Conservation (phyloP, 2,797 vertebrate genomes). For the Mormyrus hasselquistii region DNA sequence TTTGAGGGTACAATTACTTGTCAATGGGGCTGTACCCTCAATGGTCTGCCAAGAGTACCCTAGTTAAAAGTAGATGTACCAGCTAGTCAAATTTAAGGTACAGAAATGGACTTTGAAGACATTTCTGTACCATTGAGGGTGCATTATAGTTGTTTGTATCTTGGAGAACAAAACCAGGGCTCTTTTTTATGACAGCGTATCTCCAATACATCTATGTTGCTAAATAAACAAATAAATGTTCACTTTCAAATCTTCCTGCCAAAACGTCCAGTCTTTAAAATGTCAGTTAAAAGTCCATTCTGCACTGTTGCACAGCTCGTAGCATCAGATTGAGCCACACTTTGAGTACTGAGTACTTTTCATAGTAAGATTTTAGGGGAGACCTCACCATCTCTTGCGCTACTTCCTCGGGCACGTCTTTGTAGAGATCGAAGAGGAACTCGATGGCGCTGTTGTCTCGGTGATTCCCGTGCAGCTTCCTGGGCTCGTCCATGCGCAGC, state of each 20-base stretch:
- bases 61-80: not conserved
- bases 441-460: constrained; percentile 98
- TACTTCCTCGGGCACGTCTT: constrained; percentile 90
- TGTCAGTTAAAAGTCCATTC: not conserved
- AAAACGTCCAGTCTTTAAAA: not conserved
- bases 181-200: not conserved
- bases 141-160: not conserved
- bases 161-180: not conserved
- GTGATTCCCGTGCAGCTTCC: constrained; percentile 87
- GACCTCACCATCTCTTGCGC: constrained; percentile 91
- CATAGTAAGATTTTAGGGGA: not conserved
- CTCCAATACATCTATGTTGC: not conserved
- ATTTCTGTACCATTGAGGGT: not conserved
- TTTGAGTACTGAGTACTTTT: not conserved
- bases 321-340: not conserved
- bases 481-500: constrained; percentile 89
- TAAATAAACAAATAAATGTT: not conserved
- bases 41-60: not conserved
- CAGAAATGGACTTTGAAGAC: not conserved
- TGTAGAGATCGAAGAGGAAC: constrained; percentile 93
- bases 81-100: not conserved
- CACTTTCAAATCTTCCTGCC: not conserved
- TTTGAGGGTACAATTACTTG: not conserved
- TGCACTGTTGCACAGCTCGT: not conserved
- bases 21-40: not conserved